Evolutionary conservation across 2,888 invertebrate species (phyloP).

Genomic region (Dasypogon diadema): DNA sequence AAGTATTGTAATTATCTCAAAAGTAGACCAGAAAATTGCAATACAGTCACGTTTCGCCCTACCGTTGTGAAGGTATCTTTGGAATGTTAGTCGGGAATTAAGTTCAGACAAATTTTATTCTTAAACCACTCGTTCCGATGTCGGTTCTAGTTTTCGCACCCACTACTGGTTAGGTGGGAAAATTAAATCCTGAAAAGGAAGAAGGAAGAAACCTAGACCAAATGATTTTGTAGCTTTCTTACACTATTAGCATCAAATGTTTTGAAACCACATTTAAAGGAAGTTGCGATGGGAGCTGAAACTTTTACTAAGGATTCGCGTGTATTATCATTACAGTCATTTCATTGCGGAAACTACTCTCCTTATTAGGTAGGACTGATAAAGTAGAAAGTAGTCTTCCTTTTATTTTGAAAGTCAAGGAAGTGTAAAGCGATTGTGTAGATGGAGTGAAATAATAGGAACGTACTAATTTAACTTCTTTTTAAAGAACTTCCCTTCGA

Average conservation of each 20-base stretch:
- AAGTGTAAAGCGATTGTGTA: too few species aligned
- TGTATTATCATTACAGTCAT: too few species aligned
- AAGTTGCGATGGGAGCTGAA: too few species aligned
- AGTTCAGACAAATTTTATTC: constrained; percentile 33
- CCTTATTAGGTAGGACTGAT: too few species aligned
- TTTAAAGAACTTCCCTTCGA: too few species aligned
- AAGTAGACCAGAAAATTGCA: constrained; percentile 46
- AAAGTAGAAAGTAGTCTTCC: too few species aligned
- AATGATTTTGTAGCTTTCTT: constrained; percentile 25
- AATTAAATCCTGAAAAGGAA: constrained; percentile 11
- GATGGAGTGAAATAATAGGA: too few species aligned
- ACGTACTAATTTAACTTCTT: too few species aligned
- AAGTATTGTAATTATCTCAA: constrained; percentile 46
- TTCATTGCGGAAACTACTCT: too few species aligned
- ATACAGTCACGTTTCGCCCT: constrained; percentile 35
- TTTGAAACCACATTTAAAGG: too few species aligned
- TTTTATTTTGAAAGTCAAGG: too few species aligned
- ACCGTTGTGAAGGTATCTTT: neutral
- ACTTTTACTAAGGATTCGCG: too few species aligned
- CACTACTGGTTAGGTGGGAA: constrained; percentile 1
- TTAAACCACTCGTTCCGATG: neutral
- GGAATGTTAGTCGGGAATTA: neutral
- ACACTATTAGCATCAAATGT: constrained; percentile 20
- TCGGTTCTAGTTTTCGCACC: neutral
- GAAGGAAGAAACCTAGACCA: neutral